phyloP scores from a whole-genome alignment of 2,888 invertebrate species.

The Drosophila peninsularis region DNA sequence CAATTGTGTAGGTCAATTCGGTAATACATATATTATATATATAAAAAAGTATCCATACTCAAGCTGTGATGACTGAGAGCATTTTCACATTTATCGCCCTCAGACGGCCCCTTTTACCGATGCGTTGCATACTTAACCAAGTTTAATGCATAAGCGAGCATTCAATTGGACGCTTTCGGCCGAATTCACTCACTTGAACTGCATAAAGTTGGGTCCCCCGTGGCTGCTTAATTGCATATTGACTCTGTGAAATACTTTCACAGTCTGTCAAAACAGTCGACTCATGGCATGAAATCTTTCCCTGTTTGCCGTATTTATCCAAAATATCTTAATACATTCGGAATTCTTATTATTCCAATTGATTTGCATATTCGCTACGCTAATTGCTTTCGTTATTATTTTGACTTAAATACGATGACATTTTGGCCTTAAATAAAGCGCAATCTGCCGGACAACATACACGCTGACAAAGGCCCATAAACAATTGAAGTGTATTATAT shows the following conservation, averaged over 20 bases:
- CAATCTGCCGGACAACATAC: conserved; percentile 7
- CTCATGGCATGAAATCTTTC: conserved; percentile 22
- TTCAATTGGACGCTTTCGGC: conserved; percentile 7
- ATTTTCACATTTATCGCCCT: background rate
- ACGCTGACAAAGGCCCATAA: conserved; percentile 59
- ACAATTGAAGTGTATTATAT: conserved; percentile 43
- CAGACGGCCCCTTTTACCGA: background rate
- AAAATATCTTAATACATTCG: conserved; percentile 46
- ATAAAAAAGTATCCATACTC: no score
- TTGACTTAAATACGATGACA: conserved; percentile 64
- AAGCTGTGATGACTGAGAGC: background rate
- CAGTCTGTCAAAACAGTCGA: conserved; percentile 17
- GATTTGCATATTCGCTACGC: conserved; percentile 54
- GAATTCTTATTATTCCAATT: conserved; percentile 44
- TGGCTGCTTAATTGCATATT: conserved; percentile 12
- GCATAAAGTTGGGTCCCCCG: conserved; percentile 16
- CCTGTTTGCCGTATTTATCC: conserved; percentile 17
- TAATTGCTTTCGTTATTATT: conserved; percentile 42
- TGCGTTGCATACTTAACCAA: conserved; percentile 14
- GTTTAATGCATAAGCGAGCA: conserved; percentile 25
- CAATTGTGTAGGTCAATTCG: no score
- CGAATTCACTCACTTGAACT: conserved; percentile 17
- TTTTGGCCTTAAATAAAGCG: conserved; percentile 58
- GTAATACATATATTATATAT: no score
- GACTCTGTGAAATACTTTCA: conserved; percentile 11